These are phyloP conservation scores for Spinus pinus DNA, from an alignment of 2,797 vertebrate species.

Conservation along the genomic window DNA sequence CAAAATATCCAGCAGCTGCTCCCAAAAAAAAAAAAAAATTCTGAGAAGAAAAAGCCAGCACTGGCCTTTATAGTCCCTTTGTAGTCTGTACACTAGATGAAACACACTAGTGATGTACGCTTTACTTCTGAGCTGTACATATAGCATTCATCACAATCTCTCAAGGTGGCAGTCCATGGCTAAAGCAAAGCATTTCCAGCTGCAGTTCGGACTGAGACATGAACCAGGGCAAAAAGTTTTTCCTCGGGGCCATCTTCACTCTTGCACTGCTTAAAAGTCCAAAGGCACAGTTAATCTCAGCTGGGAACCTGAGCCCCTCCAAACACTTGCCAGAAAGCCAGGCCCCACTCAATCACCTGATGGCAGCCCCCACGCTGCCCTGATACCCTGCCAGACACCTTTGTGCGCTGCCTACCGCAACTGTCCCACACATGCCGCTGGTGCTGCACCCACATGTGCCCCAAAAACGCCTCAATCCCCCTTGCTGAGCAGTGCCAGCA, in stretches of 20 bases:
- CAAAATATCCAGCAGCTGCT: background rate
- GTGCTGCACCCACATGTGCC: fast-evolving
- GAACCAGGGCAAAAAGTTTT: background rate
- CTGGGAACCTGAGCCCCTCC: background rate
- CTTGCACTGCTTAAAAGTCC: background rate
- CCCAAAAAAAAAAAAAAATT: background rate
- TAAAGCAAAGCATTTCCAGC: background rate
- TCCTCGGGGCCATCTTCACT: background rate
- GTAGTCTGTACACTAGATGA: background rate
- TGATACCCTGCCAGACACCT: background rate
- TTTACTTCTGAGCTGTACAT: too few species aligned
- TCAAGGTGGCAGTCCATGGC: background rate
- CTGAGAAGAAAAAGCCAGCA: background rate
- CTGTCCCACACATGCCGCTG: background rate
- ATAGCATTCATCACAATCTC: background rate
- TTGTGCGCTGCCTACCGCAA: background rate
- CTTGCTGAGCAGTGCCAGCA: background rate
- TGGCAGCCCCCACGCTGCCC: too few species aligned
- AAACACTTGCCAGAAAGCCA: background rate
- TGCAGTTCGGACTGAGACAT: background rate
- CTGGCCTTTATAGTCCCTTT: background rate
- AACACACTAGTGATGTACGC: background rate
- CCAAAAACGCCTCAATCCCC: too few species aligned
- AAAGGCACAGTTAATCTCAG: background rate
- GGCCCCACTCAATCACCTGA: background rate